Conservation (phyloP, 2,113 vertebrate genomes). For the Tragulus kanchil region DNA sequence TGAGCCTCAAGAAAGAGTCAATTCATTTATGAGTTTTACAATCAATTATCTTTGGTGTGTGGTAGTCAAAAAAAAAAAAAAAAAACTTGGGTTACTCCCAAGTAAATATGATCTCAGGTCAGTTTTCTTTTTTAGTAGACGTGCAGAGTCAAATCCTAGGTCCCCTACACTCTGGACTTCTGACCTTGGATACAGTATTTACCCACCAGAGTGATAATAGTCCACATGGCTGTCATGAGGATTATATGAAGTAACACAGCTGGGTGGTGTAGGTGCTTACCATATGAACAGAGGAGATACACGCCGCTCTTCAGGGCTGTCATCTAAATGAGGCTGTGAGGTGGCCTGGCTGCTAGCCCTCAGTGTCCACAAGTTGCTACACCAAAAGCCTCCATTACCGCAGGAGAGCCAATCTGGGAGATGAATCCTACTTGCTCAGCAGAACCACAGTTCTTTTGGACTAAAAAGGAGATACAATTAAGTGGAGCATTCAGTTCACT, state of each 20-base stretch:
- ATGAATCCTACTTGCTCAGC: background rate
- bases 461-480: background rate
- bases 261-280: background rate
- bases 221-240: background rate
- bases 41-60: background rate
- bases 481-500: background rate
- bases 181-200: background rate
- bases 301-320: background rate
- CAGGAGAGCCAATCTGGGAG: background rate
- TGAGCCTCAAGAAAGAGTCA: conserved; percentile 27
- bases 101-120: background rate
- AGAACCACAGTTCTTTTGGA: background rate
- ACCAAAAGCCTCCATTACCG: background rate
- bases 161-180: background rate
- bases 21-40: conserved; percentile 57
- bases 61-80: background rate
- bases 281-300: background rate
- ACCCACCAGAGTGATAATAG: background rate
- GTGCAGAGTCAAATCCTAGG: background rate
- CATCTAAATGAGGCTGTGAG: background rate
- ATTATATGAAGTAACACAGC: background rate
- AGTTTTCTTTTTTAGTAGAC: background rate
- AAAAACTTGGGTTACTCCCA: background rate
- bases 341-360: background rate
- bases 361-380: background rate